Base-by-base conservation (phyloP, 2,797 vertebrate species). In the Melanotaenia nigrans region DNA sequence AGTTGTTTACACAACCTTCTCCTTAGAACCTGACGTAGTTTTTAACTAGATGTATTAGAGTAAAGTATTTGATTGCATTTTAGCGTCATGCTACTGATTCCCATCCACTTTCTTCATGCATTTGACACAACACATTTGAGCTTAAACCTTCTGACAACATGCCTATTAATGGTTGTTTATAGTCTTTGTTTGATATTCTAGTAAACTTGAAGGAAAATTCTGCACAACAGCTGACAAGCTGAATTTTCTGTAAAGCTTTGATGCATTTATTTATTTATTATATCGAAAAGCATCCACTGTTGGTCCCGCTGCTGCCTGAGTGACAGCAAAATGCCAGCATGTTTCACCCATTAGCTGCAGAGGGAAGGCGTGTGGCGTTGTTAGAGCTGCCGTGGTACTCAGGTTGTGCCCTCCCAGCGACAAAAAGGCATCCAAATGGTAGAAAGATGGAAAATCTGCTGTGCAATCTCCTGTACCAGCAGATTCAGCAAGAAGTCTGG, bases 1-100 rank as follows among this genome's bases (percentile, higher is more conserved):
- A 45, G 47, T 14, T 45, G 42, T 28, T 81, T 60, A 65, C 20
- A 45, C 57, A 60, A 68, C 20, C 1, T 11, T 63, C 33, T 42
- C 24, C 53, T 57, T 5, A 54, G 25, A 78, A 16, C 14, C 12
- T 24, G 0, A 5, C 8, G 28, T 38, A 38, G 20, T 45, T 22
- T 45, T 42, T 67, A 38, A 53, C n/a, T 24, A 53, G 22, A 24
- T 13, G 49, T 24, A 13, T 53, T 24, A 51, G n/a, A 51, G 49
- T 51, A 53, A 53, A 53, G 22, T 24, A 25, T 22, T 22, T 24
- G 22, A 53, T 53, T 53, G 49, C 49, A 22, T 53, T 53, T 24
- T 9, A 9, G 18, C 49, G 8, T 16, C 8, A 24, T 12, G 8
- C 49, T 3, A 0, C 25, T 54, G 33, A 65, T 4, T 28, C 24